These are phyloP conservation scores for Drosophila leontia DNA, from an alignment of 1,140 invertebrate genomes.

Conservation along the genomic window DNA sequence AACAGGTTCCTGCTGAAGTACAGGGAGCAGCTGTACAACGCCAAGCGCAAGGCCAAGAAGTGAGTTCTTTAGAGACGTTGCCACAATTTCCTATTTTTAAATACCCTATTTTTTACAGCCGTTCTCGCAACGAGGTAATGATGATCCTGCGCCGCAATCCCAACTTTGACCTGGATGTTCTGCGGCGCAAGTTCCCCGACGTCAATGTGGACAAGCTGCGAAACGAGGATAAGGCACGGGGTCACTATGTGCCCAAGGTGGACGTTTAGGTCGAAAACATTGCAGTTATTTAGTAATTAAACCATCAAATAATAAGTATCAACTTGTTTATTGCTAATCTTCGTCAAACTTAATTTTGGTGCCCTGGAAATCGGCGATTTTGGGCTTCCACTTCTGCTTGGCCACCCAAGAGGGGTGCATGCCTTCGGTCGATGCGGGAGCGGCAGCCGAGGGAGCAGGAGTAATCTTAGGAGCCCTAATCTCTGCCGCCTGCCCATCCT, in stretches of 20 bases:
- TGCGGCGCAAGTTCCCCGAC: slow-evolving; percentile 91
- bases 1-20: slow-evolving; percentile 88
- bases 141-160: slow-evolving; percentile 90
- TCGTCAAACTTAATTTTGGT: slow-evolving; percentile 84
- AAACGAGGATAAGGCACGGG: slow-evolving; percentile 86
- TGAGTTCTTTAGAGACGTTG: slow-evolving; percentile 60
- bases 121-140: slow-evolving; percentile 88
- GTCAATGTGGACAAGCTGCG: slow-evolving; percentile 90
- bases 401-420: slow-evolving; percentile 88
- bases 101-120: slow-evolving; percentile 86
- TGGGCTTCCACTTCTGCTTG: slow-evolving; percentile 85
- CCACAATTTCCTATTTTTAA: not conserved
- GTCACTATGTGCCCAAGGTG: slow-evolving; percentile 87
- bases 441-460: not conserved
- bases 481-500: slow-evolving; percentile 41
- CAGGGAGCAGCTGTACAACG: slow-evolving; percentile 88
- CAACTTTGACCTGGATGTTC: slow-evolving; percentile 89
- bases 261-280: slow-evolving; percentile 25
- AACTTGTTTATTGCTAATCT: slow-evolving; percentile 35
- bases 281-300: slow-evolving; percentile 49
- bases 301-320: slow-evolving; percentile 28
- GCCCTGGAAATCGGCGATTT: slow-evolving; percentile 76
- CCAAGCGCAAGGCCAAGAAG: slow-evolving; percentile 86
- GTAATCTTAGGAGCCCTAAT: not conserved
- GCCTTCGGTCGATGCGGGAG: slow-evolving; percentile 25